Evolutionary conservation across 1,140 invertebrate species (phyloP), one percentile per base, ranked within the genome.

Genomic region (Aethina tumida): DNA sequence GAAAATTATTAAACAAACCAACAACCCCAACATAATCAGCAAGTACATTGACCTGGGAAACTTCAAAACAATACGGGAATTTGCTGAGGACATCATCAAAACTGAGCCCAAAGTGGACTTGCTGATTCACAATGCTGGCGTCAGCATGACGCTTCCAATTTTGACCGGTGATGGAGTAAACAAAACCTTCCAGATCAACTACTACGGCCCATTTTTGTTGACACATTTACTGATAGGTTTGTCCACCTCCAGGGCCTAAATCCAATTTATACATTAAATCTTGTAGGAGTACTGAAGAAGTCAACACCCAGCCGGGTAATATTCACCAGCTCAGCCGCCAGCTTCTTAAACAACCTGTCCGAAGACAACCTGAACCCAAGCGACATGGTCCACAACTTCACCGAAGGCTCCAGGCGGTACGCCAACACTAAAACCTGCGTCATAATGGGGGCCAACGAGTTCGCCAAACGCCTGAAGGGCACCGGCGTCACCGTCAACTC

Each of bases 331-430:
- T 35, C 33, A n/a, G n/a, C n/a, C n/a, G n/a, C n/a, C n/a, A n/a
- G n/a, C n/a, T n/a, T n/a, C n/a, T n/a, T n/a, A n/a, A n/a, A n/a
- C n/a, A n/a, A n/a, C n/a, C n/a, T n/a, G n/a, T n/a, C n/a, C n/a
- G n/a, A n/a, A n/a, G n/a, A n/a, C n/a, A n/a, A n/a, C n/a, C n/a
- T n/a, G n/a, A n/a, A n/a, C n/a, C 41, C 41, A 4, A 38, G 24
- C 9, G 21, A 52, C 18, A 33, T 35, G 15, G 36, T 36, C 7
- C 22, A 41, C 8, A 29, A 26, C n/a, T n/a, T n/a, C n/a, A n/a
- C n/a, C n/a, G n/a, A n/a, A n/a, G n/a, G n/a, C n/a, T n/a, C n/a
- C n/a, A n/a, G n/a, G n/a, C n/a, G n/a, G n/a, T n/a, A n/a, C n/a
- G n/a, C n/a, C n/a, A n/a, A n/a, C n/a, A n/a, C n/a, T n/a, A n/a